Percentiles rank a stretch among this genome's conserved stretches.
Conservation (phyloP, 2,797 vertebrate genomes). For the Amphiprion clarkii region DNA sequence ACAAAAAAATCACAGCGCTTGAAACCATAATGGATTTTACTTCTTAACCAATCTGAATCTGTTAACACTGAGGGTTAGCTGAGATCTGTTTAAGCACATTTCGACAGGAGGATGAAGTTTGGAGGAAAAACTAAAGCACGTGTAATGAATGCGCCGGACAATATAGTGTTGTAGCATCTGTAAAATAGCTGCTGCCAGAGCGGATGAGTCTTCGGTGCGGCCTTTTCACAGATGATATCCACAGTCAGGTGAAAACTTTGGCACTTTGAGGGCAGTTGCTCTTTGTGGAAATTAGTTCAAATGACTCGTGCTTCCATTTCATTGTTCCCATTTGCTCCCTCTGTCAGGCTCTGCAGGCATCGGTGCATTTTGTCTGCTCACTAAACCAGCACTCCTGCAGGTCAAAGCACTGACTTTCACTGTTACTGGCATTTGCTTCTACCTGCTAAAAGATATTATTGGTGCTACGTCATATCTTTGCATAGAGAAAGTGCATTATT, state of each 20-base stretch:
- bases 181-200: slow-evolving; percentile 39
- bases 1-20: background rate
- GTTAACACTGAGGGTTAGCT: background rate
- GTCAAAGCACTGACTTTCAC: slow-evolving; percentile 55
- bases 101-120: slow-evolving; percentile 5
- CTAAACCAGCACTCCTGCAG: slow-evolving; percentile 18
- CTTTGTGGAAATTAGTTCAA: slow-evolving; percentile 61
- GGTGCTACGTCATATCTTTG: too few species aligned
- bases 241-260: slow-evolving; percentile 41
- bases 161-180: slow-evolving; percentile 11
- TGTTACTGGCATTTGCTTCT: slow-evolving; percentile 9
- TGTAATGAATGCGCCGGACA: background rate
- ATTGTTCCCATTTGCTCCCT: slow-evolving; percentile 43
- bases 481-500: too few species aligned
- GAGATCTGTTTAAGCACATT: background rate
- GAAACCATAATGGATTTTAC: background rate
- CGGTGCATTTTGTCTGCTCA: slow-evolving; percentile 32
- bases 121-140: slow-evolving; percentile 26
- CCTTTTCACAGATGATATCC: slow-evolving; percentile 45
- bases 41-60: background rate
- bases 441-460: background rate
- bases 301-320: slow-evolving; percentile 54
- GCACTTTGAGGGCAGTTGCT: slow-evolving; percentile 46
- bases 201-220: slow-evolving; percentile 1
- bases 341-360: slow-evolving; percentile 46